A percentile compares a stretch with the other conserved stretches of the same genome.
Evolutionary conservation across 92 coral and sea anemone species (phyloP).

Genomic region (Paramuricea clavata): DNA sequence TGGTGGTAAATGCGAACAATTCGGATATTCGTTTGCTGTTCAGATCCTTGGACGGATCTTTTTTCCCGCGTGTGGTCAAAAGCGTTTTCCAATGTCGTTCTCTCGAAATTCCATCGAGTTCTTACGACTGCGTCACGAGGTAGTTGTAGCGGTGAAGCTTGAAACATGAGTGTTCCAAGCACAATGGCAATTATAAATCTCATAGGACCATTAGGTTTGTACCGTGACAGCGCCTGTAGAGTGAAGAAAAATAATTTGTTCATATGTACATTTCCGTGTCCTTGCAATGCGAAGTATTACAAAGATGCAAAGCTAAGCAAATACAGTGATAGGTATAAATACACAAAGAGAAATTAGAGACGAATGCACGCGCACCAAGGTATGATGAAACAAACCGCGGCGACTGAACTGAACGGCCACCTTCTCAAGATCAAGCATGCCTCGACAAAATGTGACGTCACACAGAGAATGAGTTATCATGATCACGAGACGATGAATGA

Average conservation of each 20-base stretch:
- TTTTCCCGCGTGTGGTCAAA: slow-evolving; percentile 20
- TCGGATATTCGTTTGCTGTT: slow-evolving; percentile 8
- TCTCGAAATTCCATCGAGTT: not conserved
- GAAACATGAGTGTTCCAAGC: slow-evolving; percentile 49
- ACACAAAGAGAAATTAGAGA: slow-evolving; percentile 33
- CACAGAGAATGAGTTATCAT: not conserved
- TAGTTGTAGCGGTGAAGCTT: slow-evolving; percentile 29
- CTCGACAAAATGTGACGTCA: not conserved
- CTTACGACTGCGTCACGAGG: not conserved
- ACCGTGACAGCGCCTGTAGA: slow-evolving; percentile 47
- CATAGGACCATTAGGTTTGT: slow-evolving; percentile 48
- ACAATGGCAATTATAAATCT: slow-evolving; percentile 40
- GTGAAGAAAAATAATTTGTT: slow-evolving; percentile 25
- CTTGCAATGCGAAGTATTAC: slow-evolving; percentile 16
- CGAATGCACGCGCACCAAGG: not conserved
- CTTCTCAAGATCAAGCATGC: slow-evolving; percentile 1
- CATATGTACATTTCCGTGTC: slow-evolving; percentile 20
- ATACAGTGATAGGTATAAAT: slow-evolving; percentile 19
- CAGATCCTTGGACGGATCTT: not conserved
- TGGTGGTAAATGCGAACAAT: not conserved
- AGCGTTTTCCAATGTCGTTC: not conserved
- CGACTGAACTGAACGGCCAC: not conserved
- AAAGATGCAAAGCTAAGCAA: slow-evolving; percentile 7
- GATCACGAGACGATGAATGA: slow-evolving; percentile 5
- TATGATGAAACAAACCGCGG: not conserved